These are phyloP conservation scores for Sipha maydis DNA, from an alignment of 2,888 invertebrate genomes.

Conservation along the genomic window DNA sequence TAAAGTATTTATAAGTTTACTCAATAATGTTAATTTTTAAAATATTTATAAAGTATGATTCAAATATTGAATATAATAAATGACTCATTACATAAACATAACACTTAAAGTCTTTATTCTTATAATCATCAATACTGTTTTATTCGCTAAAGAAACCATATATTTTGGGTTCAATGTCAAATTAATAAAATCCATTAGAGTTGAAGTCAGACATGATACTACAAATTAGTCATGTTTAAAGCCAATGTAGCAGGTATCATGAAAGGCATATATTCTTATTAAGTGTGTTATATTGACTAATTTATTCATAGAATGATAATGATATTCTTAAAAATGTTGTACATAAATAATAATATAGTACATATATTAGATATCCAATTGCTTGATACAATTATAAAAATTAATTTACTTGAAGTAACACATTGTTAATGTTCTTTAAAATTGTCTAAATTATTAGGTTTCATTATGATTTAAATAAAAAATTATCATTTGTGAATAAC, in stretches of 20 bases:
- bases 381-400: background rate
- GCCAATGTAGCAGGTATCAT: conserved; percentile 19
- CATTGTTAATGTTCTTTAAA: too few relatives aligned
- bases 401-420: too few relatives aligned
- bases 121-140: background rate
- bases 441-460: too few relatives aligned
- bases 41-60: background rate
- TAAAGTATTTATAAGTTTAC: background rate
- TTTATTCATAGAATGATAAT: background rate
- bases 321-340: background rate
- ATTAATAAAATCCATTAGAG: conserved; percentile 37
- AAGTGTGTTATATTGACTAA: background rate
- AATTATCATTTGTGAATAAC: too few relatives aligned
- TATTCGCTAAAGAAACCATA: conserved; percentile 36
- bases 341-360: too few relatives aligned
- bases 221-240: conserved; percentile 13
- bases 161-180: conserved; percentile 50
- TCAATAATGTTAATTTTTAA: background rate
- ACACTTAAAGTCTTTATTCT: background rate
- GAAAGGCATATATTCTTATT: background rate
- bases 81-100: background rate
- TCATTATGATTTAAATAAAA: too few relatives aligned
- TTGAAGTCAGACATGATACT: background rate
- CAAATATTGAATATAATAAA: background rate
- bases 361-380: background rate